A percentile compares a stretch with the other conserved stretches of the same genome.
phyloP scores from a whole-genome alignment of 2,888 invertebrate genomes.

The Lapara coniferarum region DNA sequence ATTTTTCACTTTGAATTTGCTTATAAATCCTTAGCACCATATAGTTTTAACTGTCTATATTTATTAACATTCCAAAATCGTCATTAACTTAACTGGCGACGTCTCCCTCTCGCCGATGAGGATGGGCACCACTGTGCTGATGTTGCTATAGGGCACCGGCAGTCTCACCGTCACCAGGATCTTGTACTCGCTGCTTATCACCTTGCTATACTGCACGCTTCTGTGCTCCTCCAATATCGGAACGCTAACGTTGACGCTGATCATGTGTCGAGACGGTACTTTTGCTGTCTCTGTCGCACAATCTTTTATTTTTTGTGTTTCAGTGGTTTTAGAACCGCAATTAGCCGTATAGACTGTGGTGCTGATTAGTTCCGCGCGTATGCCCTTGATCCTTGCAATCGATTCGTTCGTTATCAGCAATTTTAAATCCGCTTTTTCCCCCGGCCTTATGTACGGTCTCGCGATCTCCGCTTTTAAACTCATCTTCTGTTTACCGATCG shows the following conservation, averaged over 20 bases:
- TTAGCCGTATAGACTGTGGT: neutral
- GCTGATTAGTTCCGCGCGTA: neutral
- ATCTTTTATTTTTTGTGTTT: neutral
- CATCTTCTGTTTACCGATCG: neutral
- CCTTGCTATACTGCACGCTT: conserved; percentile 27
- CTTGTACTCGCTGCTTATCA: conserved; percentile 31
- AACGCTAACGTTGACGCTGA: neutral
- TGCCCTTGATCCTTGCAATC: neutral
- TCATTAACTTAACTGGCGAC: neutral
- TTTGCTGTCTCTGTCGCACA: neutral
- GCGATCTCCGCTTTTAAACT: neutral
- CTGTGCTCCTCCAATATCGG: conserved; percentile 6
- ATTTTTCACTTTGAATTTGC: too few species aligned
- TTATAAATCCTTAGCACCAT: too few species aligned
- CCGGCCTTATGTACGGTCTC: neutral
- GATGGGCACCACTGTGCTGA: conserved; percentile 29
- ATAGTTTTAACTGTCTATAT: too few species aligned
- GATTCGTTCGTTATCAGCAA: conserved; percentile 4
- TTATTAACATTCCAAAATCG: neutral
- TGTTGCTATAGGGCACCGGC: conserved; percentile 32
- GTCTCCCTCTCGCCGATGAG: conserved; percentile 26
- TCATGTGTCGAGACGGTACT: neutral
- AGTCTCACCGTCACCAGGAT: conserved; percentile 31
- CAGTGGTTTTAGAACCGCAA: neutral
- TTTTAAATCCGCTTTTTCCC: neutral